Evolutionary conservation across 1,140 invertebrate genomes (phyloP), one percentile per base, ranked within the genome.

Genomic region (Hyphantria cunea): DNA sequence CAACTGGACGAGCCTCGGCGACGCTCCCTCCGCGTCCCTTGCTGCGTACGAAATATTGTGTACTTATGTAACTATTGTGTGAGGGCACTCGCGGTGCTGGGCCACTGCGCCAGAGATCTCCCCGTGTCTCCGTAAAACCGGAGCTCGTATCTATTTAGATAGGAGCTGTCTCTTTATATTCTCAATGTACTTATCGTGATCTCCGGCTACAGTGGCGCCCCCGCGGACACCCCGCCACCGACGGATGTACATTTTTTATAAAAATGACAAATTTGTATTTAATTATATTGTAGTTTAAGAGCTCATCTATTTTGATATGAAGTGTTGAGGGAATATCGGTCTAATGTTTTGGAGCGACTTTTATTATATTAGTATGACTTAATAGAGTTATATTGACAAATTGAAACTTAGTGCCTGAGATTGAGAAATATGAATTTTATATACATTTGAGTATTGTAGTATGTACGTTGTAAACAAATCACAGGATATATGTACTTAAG

Each of bases 181-280:
- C 2, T 44, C 14, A 10, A 47, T 37, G 44, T 56, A 45, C 10
- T 11, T 10, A 34, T 25, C 25, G 44, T 31, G 45, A 39, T 47
- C 31, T 25, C 45, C 32, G 14, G 45, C 33, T 32, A 49, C 55
- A n/a, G 15, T 39, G 32, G 45, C 44, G 44, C 33, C 54, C 8
- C 6, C 14, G 33, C 33, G 3, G 25, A 14, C 41, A 7, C 14
- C 5, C 15, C n/a, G 32, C 37, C 0, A 13, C n/a, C 25, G 10
- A 15, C 34, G n/a, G 7, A 6, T 58, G 45, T 49, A 58, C 55
- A 58, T 58, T 58, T 25, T 58, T 58, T 58, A 58, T 58, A 58
- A 58, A 49, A 58, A 49, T 58, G 33, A 58, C 55, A 58, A 49
- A 58, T 58, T 14, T 58, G 48, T 49, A 39, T 25, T 48, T 58